phyloP scores from a whole-genome alignment of 2,113 vertebrate genomes.

The Salvelinus fontinalis region DNA sequence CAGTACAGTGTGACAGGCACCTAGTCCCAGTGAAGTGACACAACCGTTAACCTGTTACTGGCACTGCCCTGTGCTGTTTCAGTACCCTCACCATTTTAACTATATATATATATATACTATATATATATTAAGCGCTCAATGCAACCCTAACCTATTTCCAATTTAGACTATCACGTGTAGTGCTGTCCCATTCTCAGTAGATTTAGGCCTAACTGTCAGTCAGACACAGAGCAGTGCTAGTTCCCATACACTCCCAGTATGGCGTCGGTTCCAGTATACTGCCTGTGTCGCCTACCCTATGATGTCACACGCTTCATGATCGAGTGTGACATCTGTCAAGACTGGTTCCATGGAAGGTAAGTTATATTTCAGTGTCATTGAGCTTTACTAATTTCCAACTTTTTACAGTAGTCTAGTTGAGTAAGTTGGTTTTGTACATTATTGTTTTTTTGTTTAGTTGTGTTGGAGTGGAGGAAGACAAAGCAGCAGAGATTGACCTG shows the following conservation, averaged over 20 bases:
- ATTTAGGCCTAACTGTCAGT: background rate
- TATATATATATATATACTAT: too few relatives aligned
- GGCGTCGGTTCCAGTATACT: conserved; percentile 91
- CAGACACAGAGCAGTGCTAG: conserved; percentile 13
- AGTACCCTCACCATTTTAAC: background rate
- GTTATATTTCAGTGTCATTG: background rate
- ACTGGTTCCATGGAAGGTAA: conserved; percentile 91
- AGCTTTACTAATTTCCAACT: background rate
- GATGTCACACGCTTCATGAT: conserved; percentile 97
- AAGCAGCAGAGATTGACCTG: conserved; percentile 88
- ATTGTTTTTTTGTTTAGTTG: conserved; percentile 73
- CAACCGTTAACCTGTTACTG: background rate
- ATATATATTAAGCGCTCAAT: background rate
- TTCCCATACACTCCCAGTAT: conserved; percentile 56
- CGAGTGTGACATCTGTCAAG: conserved; percentile 88
- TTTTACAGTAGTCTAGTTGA: too few relatives aligned
- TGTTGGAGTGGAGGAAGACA: conserved; percentile 91
- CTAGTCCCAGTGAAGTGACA: conserved; percentile 21
- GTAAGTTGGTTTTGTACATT: background rate
- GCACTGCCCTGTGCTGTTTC: background rate
- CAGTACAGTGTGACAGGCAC: conserved; percentile 3
- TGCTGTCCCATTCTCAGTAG: too few relatives aligned
- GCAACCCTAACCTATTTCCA: background rate
- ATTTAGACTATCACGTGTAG: conserved; percentile 13
- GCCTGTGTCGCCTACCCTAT: conserved; percentile 89